Base-by-base conservation (phyloP, 64 coral and sea anemone species). In the Stichodactyla mertensii region DNA sequence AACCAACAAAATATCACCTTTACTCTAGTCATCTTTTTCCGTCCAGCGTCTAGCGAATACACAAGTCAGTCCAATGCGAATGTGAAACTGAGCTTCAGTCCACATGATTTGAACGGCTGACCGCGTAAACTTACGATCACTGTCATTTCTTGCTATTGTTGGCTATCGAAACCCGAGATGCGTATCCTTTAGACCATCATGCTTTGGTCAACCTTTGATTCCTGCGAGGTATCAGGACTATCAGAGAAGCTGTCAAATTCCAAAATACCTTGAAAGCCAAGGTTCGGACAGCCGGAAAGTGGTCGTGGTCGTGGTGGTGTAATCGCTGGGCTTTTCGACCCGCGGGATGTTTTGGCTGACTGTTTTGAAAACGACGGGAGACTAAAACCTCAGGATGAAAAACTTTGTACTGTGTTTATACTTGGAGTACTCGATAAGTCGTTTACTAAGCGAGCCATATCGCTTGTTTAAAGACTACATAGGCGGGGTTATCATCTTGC, bases 121-220 rank as follows among this genome's bases (percentile, higher is more conserved):
- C 24, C 69, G 24, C 22, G 24, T 74, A 74, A 10, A 74, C 24
- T 74, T 31, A 74, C 36, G 10, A 81, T 7, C 36, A 54, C 51
- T 81, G 51, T 81, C 78, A 81, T 81, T 10, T 81, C 26, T 22
- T 81, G 78, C 77, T 79, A 53, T 81, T 81, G 52, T 81, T 81
- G 53, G 78, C 78, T 53, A 52, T 54, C 53, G 78, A 81, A 81
- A 81, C 51, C 78, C 16, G 78, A 81, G 78, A 81, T 81, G 69
- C 24, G 10, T 74, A 74, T 74, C 24, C 69, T 74, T 74, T 14
- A 74, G 69, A 74, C 69, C 69, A 31, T 74, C 24, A 74, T 74
- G 69, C 69, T 74, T 74, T 74, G 69, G 69, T 74, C 24, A 74
- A 74, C n/a, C 56, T 11, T 15, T 58, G 56, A 58, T 58, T 58